Evolutionary conservation across 2,113 vertebrate species (phyloP).

Genomic region (Papio anubis): DNA sequence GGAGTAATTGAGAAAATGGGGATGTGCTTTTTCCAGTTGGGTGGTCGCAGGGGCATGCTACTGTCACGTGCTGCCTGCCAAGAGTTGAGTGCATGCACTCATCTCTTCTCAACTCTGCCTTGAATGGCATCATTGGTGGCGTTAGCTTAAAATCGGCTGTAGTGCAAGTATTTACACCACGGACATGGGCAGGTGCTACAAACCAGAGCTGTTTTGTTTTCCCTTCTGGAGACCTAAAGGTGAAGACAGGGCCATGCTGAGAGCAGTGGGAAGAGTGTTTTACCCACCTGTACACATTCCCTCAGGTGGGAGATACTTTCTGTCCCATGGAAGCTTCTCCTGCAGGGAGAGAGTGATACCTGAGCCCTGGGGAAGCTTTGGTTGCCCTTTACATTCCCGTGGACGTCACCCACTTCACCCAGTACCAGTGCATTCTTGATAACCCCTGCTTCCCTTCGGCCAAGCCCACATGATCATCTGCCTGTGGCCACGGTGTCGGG

Average conservation of each 20-base stretch:
- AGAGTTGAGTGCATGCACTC: accelerated
- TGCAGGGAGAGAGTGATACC: background rate
- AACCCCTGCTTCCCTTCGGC: too few species aligned
- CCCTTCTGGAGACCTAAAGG: background rate
- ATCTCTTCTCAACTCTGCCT: background rate
- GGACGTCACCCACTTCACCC: background rate
- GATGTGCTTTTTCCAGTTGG: accelerated
- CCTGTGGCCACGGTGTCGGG: background rate
- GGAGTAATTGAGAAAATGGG: background rate
- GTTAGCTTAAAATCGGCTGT: background rate
- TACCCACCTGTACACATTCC: background rate
- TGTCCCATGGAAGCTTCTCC: background rate
- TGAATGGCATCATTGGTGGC: accelerated
- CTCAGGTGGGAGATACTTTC: background rate
- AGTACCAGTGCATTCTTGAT: background rate
- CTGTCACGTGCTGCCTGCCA: accelerated
- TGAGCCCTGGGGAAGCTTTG: background rate
- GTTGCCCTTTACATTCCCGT: background rate
- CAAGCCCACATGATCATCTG: background rate
- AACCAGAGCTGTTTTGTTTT: background rate
- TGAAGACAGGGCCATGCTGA: background rate
- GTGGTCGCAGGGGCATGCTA: accelerated
- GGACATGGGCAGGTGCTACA: background rate
- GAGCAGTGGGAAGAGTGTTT: background rate
- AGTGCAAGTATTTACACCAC: background rate